Evolutionary conservation across 2,113 vertebrate species (phyloP), one percentile per base, ranked within the genome.

Genomic region (Pedetes capensis): DNA sequence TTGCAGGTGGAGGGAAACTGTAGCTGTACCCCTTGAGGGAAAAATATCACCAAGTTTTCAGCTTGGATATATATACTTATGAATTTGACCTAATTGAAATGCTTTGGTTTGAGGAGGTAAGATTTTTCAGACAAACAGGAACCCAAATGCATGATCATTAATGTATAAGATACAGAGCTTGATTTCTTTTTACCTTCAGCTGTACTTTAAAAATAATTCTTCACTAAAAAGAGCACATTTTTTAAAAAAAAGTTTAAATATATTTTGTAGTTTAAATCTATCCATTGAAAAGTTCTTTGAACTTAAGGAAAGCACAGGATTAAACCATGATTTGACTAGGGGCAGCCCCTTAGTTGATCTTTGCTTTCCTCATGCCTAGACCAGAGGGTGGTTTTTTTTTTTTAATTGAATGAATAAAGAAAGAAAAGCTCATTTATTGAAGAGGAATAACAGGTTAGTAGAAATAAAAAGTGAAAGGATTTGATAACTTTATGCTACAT

Each of bases 401-500:
- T 86, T 64, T 10, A 68, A 23, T 4, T 74, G 61, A 94, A 89
- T 76, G 6, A 25, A 57, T 37, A 53, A 71, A 13, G 16, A 69
- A 92, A 93, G 20, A 57, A 84, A 94, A 91, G 2, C 55, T 89
- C n/a, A 49, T n/a, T 93, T 66, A 66, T 4, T 89, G 27, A 91
- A 80, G 64, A 87, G 44, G 47, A 29, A 85, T n/a, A 82, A 74
- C 29, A 64, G 76, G 92, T 63, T 76, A 92, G 29, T 57, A 10
- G 32, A 64, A 85, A 87, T 17, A 44, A 95, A 95, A 87, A 42
- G 12, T 49, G 42, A 96, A 93, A 89, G 29, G 20, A 84, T 49
- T 87, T 87, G 66, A 94, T 71, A 86, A 76, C 25, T 55, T 86
- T 95, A 18, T 78, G 27, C 22, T 85, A 63, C 27, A 34, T 47